phyloP scores from a whole-genome alignment of 2,797 vertebrate species.

The Cyprinella venusta region DNA sequence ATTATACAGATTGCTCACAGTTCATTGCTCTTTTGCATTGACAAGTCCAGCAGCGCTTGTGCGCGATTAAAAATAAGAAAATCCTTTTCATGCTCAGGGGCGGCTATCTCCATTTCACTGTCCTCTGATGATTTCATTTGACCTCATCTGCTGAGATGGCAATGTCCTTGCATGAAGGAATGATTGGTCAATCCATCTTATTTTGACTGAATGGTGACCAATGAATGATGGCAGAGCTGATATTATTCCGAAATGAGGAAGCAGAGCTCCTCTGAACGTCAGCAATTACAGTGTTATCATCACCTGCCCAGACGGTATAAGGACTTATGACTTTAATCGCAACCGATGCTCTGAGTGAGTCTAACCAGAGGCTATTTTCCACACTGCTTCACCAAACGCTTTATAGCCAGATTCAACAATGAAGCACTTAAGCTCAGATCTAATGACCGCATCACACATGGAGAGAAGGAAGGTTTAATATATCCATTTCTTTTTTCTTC shows the following conservation, averaged over 20 bases:
- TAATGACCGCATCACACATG: constrained; percentile 42
- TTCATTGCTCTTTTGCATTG: background rate
- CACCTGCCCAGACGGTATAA: constrained; percentile 56
- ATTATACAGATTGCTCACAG: constrained; percentile 31
- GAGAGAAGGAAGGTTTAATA: constrained; percentile 13
- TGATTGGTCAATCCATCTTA: constrained; percentile 53
- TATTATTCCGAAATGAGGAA: constrained; percentile 64
- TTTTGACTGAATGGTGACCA: constrained; percentile 57
- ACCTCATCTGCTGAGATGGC: constrained; percentile 47
- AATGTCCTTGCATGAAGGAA: constrained; percentile 47
- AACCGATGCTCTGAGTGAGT: constrained; percentile 51
- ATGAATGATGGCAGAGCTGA: constrained; percentile 62
- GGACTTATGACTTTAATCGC: constrained; percentile 42
- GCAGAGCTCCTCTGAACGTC: constrained; percentile 58
- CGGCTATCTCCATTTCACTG: constrained; percentile 1
- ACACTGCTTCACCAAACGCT: constrained; percentile 41
- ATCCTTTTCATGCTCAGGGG: background rate
- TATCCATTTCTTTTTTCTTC: background rate
- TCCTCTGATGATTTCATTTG: constrained; percentile 48
- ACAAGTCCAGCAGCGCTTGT: background rate
- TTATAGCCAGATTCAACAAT: constrained; percentile 22
- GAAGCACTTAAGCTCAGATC: constrained; percentile 51
- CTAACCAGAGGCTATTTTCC: constrained; percentile 40
- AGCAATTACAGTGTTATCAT: constrained; percentile 64
- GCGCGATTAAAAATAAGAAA: constrained; percentile 4